phyloP scores from a whole-genome alignment of 2,888 invertebrate genomes.

The Heliconius ethilla region DNA sequence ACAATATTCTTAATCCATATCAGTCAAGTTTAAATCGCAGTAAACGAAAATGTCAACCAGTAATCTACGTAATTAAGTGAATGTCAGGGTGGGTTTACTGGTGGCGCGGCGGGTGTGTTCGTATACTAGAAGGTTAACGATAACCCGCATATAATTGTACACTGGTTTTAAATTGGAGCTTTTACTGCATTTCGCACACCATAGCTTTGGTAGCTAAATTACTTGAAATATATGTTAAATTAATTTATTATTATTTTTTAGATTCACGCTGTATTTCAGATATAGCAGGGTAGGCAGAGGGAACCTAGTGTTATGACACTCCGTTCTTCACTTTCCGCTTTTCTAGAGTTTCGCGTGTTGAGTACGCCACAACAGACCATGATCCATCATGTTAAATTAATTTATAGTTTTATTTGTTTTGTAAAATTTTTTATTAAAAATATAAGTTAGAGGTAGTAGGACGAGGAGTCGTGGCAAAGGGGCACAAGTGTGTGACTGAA shows the following conservation, averaged over 20 bases:
- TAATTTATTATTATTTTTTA: background rate
- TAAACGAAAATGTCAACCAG: slow-evolving; percentile 77
- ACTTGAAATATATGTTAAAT: background rate
- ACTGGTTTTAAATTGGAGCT: slow-evolving; percentile 15
- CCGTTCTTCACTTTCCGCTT: no score
- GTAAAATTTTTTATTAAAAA: no score
- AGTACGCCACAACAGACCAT: no score
- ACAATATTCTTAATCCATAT: slow-evolving; percentile 61
- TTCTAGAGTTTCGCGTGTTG: no score
- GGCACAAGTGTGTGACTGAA: no score
- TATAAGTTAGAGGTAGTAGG: no score
- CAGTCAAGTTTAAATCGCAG: slow-evolving; percentile 74
- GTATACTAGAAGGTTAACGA: slow-evolving; percentile 26
- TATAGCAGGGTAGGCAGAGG: no score
- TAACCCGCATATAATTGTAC: slow-evolving; percentile 37
- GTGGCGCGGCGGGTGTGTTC: slow-evolving; percentile 41
- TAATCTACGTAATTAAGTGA: slow-evolving; percentile 81
- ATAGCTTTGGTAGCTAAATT: background rate
- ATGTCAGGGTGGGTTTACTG: slow-evolving; percentile 68
- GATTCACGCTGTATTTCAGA: no score
- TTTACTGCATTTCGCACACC: background rate
- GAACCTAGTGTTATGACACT: no score
- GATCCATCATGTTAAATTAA: no score
- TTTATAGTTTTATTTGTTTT: no score
- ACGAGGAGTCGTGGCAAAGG: no score